Base-by-base conservation (phyloP, 2,888 invertebrate species). In the Lamellibrachia columna region DNA sequence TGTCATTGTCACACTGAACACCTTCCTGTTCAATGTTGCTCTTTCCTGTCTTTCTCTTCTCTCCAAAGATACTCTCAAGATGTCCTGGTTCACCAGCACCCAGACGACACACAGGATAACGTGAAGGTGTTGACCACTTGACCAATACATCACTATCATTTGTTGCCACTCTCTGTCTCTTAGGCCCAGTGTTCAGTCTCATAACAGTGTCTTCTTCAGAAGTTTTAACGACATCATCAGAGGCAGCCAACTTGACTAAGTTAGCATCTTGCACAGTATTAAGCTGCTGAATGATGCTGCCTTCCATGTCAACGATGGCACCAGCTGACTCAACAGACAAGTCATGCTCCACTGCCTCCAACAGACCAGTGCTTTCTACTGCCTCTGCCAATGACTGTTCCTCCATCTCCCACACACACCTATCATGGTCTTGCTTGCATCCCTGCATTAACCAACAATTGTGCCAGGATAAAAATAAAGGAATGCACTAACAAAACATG, bases 361-460 rank as follows among this genome's bases (percentile, higher is more conserved):
- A 75, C 75, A 75, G 75, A 75, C 75, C 75, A 75, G 75, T 75
- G 75, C 75, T 75, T 22, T 75, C 75, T 75, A 75, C 75, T n/a
- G 75, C 22, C 75, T 75, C 75, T 22, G 22, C 22, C 75, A 75
- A n/a, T 11, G 75, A 75, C 15, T 4, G 75, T 75, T 75, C 15
- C 75, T 75, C 75, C 75, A 22, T 75, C 75, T 22, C 75, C 22
- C 75, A 15, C 15, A 75, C 75, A 75, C 22, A 22, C 75, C 75
- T 15, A 60, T 15, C 60, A 15, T 60, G 40, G 40, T 40, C 40
- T 40, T 40, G 60, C 60, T 60, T 6, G 75, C 22, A 15, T 75
- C 75, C 75, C 75, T 75, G 75, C 22, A 75, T 15, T 75, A 75
- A 22, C n/a, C 75, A 75, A 75, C 75, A 75, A 22, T 75, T 6